phyloP scores from a whole-genome alignment of 2,888 invertebrate species.

The Drosophila suboccidentalis region DNA sequence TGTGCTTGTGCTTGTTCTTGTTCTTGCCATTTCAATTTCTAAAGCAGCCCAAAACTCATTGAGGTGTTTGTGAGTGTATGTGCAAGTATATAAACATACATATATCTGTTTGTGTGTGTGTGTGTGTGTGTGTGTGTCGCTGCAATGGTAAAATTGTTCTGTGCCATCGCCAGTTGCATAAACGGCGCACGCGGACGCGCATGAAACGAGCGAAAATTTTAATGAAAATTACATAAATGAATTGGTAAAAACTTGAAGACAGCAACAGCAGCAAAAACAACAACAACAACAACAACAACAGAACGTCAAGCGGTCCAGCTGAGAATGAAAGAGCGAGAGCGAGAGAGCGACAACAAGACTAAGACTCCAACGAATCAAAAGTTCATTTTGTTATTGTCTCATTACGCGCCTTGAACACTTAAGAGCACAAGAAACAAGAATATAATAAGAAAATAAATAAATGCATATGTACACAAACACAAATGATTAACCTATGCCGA shows the following conservation, averaged over 20 bases:
- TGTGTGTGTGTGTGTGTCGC: conserved; percentile 50
- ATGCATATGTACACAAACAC: neutral
- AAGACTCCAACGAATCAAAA: conserved; percentile 32
- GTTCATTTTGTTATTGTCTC: conserved; percentile 25
- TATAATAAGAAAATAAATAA: neutral
- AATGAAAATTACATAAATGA: conserved; percentile 66
- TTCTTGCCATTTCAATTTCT: conserved; percentile 59
- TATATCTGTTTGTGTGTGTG: conserved; percentile 17
- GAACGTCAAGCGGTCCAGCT: conserved; percentile 42
- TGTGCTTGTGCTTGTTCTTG: conserved; percentile 20
- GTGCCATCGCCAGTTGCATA: conserved; percentile 74
- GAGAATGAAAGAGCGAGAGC: conserved; percentile 1
- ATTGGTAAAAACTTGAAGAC: conserved; percentile 36
- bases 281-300: conserved; percentile 29
- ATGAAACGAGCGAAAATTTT: conserved; percentile 58
- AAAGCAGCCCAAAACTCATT: conserved; percentile 61
- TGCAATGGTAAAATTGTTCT: conserved; percentile 68
- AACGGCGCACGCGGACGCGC: conserved; percentile 75
- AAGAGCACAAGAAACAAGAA: neutral
- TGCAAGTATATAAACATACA: conserved; percentile 1
- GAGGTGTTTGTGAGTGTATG: conserved; percentile 35
- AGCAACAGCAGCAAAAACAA: conserved; percentile 13
- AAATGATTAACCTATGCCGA: conserved; percentile 40
- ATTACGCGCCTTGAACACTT: conserved; percentile 20
- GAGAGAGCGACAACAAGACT: conserved; percentile 1